Base-by-base conservation (phyloP, 2,797 vertebrate genomes). In the Mormyrops attenuatus region DNA sequence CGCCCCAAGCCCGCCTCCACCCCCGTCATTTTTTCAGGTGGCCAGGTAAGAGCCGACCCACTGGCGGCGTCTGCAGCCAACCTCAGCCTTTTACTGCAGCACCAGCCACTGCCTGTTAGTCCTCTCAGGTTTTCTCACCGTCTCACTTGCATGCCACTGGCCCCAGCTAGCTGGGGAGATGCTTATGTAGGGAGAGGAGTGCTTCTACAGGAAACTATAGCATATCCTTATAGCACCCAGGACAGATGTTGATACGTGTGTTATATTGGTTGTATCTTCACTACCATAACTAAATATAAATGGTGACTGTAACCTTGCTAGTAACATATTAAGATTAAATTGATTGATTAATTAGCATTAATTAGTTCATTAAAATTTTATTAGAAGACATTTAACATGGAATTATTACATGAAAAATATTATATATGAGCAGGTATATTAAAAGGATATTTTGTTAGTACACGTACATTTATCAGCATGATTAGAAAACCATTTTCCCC, bases 81-180 rank as follows among this genome's bases (percentile, higher is more conserved):
- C 98, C 98, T 99, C 97, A 99, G 98, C 97, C 97, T 99, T 96
- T 98, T 99, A 97, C 98, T 99, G 97, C 98, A 99, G 97, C 98
- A 98, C 97, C 98, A 98, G 97, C 98, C 98, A 97, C 97, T 99
- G 97, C 98, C 98, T 96, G 98, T 99, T 98, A 99, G 98, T 98
- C 96, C 97, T 94, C 95, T 97, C 97, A 98, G 96, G 97, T 98
- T 97, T 97, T 97, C 95, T 97, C 94, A 96, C 96, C 95, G 96
- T 95, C 94, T 96, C 95, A 95, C 95, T 94, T 94, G 96, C 96
- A 97, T 96, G 96, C 91, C 94, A 90, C 94, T 95, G 93, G 13
- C 92, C 91, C 93, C 93, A 93, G 85, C 89, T 85, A 88, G 73
- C 87, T 80, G 88, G 88, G 89, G 55, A 60, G 77, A 38, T 85